phyloP scores from a whole-genome alignment of 2,888 invertebrate species.

The Machimus rusticus region DNA sequence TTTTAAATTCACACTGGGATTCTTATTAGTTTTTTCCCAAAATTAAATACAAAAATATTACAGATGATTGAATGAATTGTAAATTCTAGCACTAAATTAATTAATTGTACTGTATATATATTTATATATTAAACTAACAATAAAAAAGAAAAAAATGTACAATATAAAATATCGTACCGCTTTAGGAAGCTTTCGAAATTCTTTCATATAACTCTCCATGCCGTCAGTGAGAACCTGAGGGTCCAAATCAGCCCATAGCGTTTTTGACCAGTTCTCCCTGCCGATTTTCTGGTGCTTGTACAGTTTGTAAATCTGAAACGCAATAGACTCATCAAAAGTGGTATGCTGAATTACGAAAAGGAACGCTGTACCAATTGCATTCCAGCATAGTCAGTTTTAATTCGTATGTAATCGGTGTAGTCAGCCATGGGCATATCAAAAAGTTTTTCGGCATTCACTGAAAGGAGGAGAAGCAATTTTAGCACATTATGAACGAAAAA shows the following conservation, averaged over 20 bases:
- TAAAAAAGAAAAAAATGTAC: too few species aligned
- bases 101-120: too few species aligned
- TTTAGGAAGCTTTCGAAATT: slow-evolving; percentile 78
- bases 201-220: slow-evolving; percentile 83
- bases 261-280: slow-evolving; percentile 83
- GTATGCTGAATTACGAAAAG: not conserved
- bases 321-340: not conserved
- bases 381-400: slow-evolving; percentile 70
- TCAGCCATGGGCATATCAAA: slow-evolving; percentile 88
- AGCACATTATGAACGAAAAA: not conserved
- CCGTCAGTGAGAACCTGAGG: slow-evolving; percentile 85
- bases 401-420: slow-evolving; percentile 76
- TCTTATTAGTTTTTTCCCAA: too few species aligned
- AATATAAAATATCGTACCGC: slow-evolving; percentile 63
- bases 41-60: too few species aligned
- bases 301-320: slow-evolving; percentile 71
- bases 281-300: slow-evolving; percentile 80
- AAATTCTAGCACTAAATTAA: too few species aligned
- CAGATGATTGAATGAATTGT: too few species aligned
- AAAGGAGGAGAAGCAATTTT: slow-evolving; percentile 54
- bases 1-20: too few species aligned
- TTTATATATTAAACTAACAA: too few species aligned
- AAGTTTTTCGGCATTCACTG: slow-evolving; percentile 80
- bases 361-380: slow-evolving; percentile 66
- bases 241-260: slow-evolving; percentile 86